Conservation (phyloP, 2,888 invertebrate species). For the Spisula solida region DNA sequence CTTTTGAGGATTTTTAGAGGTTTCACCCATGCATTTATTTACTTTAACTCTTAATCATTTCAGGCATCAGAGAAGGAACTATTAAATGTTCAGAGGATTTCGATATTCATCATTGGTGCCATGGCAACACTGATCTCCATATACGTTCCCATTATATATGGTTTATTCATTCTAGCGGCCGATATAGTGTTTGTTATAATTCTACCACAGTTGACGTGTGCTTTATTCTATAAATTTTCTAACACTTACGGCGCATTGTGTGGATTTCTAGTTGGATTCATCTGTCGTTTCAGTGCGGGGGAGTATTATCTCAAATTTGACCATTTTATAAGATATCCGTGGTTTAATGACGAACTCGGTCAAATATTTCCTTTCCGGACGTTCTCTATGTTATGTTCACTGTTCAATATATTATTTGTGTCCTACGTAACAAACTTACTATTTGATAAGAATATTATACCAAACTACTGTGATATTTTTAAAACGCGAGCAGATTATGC, state of each 20-base stretch:
- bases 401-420: slow-evolving; percentile 72
- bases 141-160: slow-evolving; percentile 77
- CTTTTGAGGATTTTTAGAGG: too few relatives aligned
- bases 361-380: slow-evolving; percentile 98
- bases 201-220: slow-evolving; percentile 83
- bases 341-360: slow-evolving; percentile 89
- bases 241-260: slow-evolving; percentile 81
- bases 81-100: slow-evolving; percentile 76
- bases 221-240: slow-evolving; percentile 75
- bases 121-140: slow-evolving; percentile 79
- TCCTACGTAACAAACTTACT: slow-evolving; percentile 66
- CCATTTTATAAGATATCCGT: slow-evolving; percentile 94
- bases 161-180: slow-evolving; percentile 82
- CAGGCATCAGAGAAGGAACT: slow-evolving; percentile 80
- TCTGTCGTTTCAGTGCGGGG: slow-evolving; percentile 94
- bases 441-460: slow-evolving; percentile 46
- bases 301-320: slow-evolving; percentile 94
- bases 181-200: slow-evolving; percentile 85
- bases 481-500: not conserved
- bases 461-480: slow-evolving; percentile 43
- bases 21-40: not conserved
- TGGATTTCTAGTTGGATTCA: slow-evolving; percentile 91
- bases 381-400: slow-evolving; percentile 95
- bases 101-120: slow-evolving; percentile 76
- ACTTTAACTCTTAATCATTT: slow-evolving; percentile 22